Evolutionary conservation across 2,113 vertebrate genomes (phyloP).

Genomic region (Amazona guildingii): DNA sequence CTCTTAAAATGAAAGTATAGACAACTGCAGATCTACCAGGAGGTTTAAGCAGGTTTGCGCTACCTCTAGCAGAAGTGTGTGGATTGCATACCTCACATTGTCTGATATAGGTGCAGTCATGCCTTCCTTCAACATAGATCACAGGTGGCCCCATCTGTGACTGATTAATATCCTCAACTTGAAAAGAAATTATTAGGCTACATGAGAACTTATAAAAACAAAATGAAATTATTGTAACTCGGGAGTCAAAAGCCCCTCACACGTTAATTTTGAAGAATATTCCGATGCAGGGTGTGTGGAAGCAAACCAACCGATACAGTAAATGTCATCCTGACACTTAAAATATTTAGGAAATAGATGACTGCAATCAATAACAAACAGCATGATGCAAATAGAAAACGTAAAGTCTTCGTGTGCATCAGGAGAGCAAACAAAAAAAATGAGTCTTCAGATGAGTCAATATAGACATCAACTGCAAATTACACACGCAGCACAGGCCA

Average conservation of each 20-base stretch:
- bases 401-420: background rate
- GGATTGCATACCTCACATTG: fast-evolving
- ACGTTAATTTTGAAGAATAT: background rate
- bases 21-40: background rate
- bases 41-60: background rate
- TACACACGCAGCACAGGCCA: background rate
- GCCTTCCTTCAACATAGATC: background rate
- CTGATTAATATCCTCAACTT: background rate
- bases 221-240: background rate
- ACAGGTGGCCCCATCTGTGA: background rate
- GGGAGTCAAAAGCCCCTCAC: background rate
- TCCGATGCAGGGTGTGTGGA: background rate
- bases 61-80: background rate
- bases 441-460: background rate
- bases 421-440: conserved; percentile 6
- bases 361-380: background rate
- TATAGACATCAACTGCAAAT: background rate
- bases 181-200: background rate
- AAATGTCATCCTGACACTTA: background rate
- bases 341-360: background rate
- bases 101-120: background rate
- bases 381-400: background rate
- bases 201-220: background rate
- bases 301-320: background rate
- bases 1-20: background rate